Base-by-base conservation (phyloP, 2,888 invertebrate species). In the Cryptophagus acutangulus region DNA sequence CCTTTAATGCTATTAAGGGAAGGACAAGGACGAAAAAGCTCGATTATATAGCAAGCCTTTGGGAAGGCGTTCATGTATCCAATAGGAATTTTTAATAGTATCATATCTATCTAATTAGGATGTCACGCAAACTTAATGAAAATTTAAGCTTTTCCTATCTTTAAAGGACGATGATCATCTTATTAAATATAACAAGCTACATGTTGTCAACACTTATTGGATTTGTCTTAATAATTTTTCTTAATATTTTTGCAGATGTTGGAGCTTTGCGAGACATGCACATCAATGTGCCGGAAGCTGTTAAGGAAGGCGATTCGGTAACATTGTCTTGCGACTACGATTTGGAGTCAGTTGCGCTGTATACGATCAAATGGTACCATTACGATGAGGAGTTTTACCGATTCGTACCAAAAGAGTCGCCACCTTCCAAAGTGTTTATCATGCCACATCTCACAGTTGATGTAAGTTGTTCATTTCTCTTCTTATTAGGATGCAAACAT, bases 281-380 rank as follows among this genome's bases (percentile, higher is more conserved):
- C 55, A 67, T 68, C 52, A 61, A 60, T 48, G 71, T 72, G 38
- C 74, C 74, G 40, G 68, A 70, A 49, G 74, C 73, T 5, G 73
- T 73, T 33, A 58, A 66, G 40, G 62, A 67, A 6, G 73, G 73
- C 34, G 68, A 70, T 46, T 60, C 68, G 30, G 72, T 74, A 40
- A 69, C 69, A 38, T 61, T 75, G 48, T 59, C 68, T 31, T 75
- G 75, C 59, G 67, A 71, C 52, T 75, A 74, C 63, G 73, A 74
- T 58, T 60, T 75, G 57, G 74, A 75, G 52, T 69, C 71, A 35
- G 74, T 71, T 37, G 69, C 71, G 16, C 62, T 76, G 17, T 76
- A 75, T 62, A 71, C 74, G 36, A 73, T 75, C 58, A 75, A 75
- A 62, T 76, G 75, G 74, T 76, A 75, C 61, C 67, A 70, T 45